Base-by-base conservation (phyloP, 2,888 invertebrate species). In the Hirtodrosophila duncani region DNA sequence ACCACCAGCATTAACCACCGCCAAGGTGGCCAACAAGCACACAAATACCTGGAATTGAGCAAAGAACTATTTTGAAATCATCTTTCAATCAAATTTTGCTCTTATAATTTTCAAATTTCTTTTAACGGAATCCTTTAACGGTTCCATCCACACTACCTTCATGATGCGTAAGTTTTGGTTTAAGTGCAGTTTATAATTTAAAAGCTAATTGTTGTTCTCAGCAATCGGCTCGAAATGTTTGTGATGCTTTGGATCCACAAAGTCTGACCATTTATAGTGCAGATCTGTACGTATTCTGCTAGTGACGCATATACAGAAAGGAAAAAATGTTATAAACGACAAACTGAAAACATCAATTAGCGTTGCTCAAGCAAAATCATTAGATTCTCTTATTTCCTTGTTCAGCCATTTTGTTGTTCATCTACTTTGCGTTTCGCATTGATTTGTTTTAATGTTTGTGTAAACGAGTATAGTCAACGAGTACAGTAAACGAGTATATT, bases 21-120 rank as follows among this genome's bases (percentile, higher is more conserved):
- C 71, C 50, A 77, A 39, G 5, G 72, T 60, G 21, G 70, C 80
- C 31, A 78, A 55, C 33, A 78, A 46, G 59, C 77, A 80, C 24
- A 78, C 71, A 29, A 78, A 77, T 17, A 78, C 60, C 78, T 78
- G 33, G 8, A 36, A 38, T 21, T 3, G 2, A 17, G 9, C 0
- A 4, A 16, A n/a, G 11, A 21, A 20, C 10, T 0, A 5, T 2
- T 8, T 9, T 4, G 3, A 14, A 20, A 24, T 20, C 24, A 27
- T 7, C 9, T n/a, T 29, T 7, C 5, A 14, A 0, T 21, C 18
- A 13, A 13, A 4, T 6, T 9, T 3, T 9, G 14, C n/a, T 17
- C 8, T 37, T 16, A n/a, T n/a, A n/a, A n/a, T n/a, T 14, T 7
- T 8, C 8, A 2, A 23, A 6, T 3, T 7, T n/a, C n/a, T n/a